phyloP scores from a whole-genome alignment of 2,797 vertebrate genomes.

The Syncerus caffer region DNA sequence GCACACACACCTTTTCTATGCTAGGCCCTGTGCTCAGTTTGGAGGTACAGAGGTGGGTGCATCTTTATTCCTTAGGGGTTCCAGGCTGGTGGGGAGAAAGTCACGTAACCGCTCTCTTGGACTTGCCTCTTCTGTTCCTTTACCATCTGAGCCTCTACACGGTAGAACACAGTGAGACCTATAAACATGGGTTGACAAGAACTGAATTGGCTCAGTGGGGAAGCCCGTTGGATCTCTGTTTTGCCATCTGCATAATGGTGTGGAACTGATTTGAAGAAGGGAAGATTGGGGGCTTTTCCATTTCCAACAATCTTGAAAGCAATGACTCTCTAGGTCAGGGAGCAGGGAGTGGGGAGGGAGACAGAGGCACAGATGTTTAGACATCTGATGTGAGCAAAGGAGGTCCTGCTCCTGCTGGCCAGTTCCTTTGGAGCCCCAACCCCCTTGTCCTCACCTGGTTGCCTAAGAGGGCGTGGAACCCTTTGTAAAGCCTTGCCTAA shows the following conservation, averaged over 20 bases:
- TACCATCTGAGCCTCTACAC: not conserved
- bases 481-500: slow-evolving; percentile 4
- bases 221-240: not conserved
- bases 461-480: not conserved
- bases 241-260: not conserved
- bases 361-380: not conserved
- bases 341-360: not conserved
- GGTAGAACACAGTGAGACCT: not conserved
- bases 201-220: not conserved
- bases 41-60: not conserved
- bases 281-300: not conserved
- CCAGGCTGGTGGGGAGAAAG: not conserved
- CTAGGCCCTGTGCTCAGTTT: not conserved
- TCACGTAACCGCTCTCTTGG: not conserved
- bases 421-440: not conserved
- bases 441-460: not conserved
- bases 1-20: not conserved
- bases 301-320: not conserved
- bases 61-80: not conserved
- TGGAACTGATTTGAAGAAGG: not conserved
- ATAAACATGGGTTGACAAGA: not conserved
- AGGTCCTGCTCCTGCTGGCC: not conserved
- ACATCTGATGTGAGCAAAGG: not conserved
- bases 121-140: not conserved
- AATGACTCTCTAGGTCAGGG: not conserved